Base-by-base conservation (phyloP, 1,140 invertebrate genomes). In the Rhagoletis zephyria region DNA sequence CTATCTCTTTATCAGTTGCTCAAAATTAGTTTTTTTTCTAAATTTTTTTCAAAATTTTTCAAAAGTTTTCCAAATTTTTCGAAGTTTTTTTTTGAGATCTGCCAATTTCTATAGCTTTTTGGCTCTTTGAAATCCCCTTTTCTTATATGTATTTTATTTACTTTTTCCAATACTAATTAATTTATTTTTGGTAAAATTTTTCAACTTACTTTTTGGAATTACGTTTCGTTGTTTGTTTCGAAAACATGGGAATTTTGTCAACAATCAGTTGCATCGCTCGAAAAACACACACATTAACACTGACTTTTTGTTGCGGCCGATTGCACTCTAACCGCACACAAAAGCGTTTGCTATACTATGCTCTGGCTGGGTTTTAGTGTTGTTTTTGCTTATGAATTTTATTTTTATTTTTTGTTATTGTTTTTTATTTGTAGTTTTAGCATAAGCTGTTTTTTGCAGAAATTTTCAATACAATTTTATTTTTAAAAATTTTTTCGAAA, bases 241-340 rank as follows among this genome's bases (percentile, higher is more conserved):
- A 92, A 92, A 92, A 92, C 91, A 92, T 92, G 91, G 91, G 91
- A 92, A 92, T 92, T 92, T 92, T 92, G 91, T 92, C 91, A 90
- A 92, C 90, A 91, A 92, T 92, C 89, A 92, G 91, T 92, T 92
- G 91, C 91, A 92, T 92, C 90, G 90, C 91, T 91, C 90, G 90
- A 92, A 89, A 92, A 91, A 85, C 91, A 30, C 88, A 90, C 90
- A 91, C 90, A 65, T 65, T 63, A 88, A 77, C 56, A 85, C 74
- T 81, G 74, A 51, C 48, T 56, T 81, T 81, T 3, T 30, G 30
- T 9, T 56, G 45, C n/a, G 48, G 74, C 45, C 48, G 48, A n/a
- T 81, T 81, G 48, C 74, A 81, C 74, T 48, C 45, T 12, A 74
- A 12, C 40, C 88, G 89, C 91, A 91, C 89, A 51, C 5, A 42